Evolutionary conservation across 2,888 invertebrate genomes (phyloP).

Genomic region (Acanthosepion pharaonis): DNA sequence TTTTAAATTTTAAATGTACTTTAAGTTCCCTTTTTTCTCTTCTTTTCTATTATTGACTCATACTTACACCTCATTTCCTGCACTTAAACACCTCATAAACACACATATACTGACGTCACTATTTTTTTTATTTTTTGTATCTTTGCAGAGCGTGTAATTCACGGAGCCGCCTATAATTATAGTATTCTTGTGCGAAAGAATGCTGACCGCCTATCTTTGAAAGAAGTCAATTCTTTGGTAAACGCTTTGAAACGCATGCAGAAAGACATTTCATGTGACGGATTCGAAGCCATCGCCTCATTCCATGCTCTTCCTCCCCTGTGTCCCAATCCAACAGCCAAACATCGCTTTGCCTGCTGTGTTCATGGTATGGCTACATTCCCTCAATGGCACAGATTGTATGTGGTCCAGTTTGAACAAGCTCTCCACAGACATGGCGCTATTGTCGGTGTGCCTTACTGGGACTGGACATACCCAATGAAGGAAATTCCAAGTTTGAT

Average conservation of each 20-base stretch:
- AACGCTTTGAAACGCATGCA: slow-evolving; percentile 52
- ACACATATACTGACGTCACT: too few species aligned
- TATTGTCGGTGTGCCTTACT: slow-evolving; percentile 54
- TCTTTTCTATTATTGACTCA: too few species aligned
- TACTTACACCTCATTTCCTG: too few species aligned
- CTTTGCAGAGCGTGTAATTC: too few species aligned
- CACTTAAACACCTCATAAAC: too few species aligned
- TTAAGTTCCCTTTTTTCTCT: too few species aligned
- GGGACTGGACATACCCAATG: slow-evolving; percentile 54
- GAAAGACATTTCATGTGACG: slow-evolving; percentile 54
- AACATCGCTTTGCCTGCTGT: slow-evolving; percentile 56
- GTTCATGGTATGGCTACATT: slow-evolving; percentile 58
- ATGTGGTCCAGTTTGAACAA: slow-evolving; percentile 57
- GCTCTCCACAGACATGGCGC: slow-evolving; percentile 55
- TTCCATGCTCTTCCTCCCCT: slow-evolving; percentile 57
- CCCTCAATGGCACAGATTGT: slow-evolving; percentile 58
- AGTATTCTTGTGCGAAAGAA: slow-evolving; percentile 50
- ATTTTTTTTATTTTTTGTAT: too few species aligned
- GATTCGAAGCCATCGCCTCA: slow-evolving; percentile 56
- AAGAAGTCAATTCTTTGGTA: slow-evolving; percentile 52
- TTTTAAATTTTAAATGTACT: too few species aligned
- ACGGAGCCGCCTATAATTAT: neutral
- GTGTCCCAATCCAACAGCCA: slow-evolving; percentile 52
- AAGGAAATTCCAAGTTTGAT: slow-evolving; percentile 51
- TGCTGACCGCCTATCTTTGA: slow-evolving; percentile 49